phyloP scores from a whole-genome alignment of 2,113 vertebrate species.

The Gallinago undulata region DNA sequence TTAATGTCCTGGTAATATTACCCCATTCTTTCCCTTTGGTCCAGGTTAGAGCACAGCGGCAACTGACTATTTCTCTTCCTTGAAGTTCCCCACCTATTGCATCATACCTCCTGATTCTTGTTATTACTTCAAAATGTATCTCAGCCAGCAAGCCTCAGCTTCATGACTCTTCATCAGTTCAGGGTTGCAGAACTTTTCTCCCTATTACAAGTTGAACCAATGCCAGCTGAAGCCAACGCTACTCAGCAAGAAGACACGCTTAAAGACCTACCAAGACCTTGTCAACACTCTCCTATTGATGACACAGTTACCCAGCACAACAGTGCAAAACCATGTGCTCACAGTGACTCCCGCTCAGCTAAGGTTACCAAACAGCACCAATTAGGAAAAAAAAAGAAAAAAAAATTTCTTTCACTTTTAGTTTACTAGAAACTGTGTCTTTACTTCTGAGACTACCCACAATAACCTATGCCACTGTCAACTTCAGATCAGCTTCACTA shows the following conservation, averaged over 20 bases:
- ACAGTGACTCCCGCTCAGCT: not conserved
- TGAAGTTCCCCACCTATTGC: not conserved
- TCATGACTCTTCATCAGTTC: not conserved
- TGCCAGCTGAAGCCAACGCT: not conserved
- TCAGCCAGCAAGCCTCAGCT: not conserved
- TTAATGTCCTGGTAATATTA: not conserved
- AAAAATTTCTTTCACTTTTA: not conserved
- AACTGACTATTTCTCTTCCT: not conserved
- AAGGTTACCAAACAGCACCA: not conserved
- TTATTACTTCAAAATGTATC: not conserved
- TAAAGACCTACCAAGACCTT: not conserved
- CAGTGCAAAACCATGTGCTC: not conserved
- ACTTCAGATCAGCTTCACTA: not conserved
- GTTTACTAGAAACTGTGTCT: not conserved
- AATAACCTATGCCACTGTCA: not conserved
- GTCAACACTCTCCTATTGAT: not conserved
- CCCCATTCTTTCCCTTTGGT: not conserved
- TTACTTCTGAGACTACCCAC: not conserved
- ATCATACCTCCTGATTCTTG: not conserved
- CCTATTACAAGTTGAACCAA: not conserved
- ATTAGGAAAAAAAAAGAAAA: not conserved
- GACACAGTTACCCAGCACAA: not conserved
- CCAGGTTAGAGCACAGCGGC: not conserved
- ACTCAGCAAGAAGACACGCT: not conserved
- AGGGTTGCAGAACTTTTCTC: not conserved